Evolutionary conservation across 2,113 vertebrate genomes (phyloP), one percentile per base, ranked within the genome.

Genomic region (Corythaixoides concolor): DNA sequence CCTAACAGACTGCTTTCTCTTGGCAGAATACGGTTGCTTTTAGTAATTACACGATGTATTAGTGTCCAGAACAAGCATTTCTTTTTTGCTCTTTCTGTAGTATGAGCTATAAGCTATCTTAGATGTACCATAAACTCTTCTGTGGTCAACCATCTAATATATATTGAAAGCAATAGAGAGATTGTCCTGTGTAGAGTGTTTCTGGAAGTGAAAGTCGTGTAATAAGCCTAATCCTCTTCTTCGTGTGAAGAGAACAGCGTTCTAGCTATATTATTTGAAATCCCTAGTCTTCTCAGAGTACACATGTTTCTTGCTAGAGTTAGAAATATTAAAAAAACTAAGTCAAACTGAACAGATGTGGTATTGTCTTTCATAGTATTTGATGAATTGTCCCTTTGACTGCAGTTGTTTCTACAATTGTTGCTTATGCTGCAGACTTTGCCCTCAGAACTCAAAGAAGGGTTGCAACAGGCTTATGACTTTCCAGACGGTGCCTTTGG

Each of bases 1-100:
- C 87, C 72, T 78, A 87, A 79, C 24, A 95, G 39, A 32, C 39
- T 75, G 26, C 66, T 95, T 94, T 73, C 69, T 87, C 73, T 93
- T 87, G 77, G 50, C 56, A 60, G 33, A 81, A 20, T 55, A 27
- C 35, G 45, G 62, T 89, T 93, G 69, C 50, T 90, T 86, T 90
- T 67, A 73, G 19, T 90, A 83, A 74, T 92, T 59, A 47, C 22
- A 43, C 23, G 28, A 63, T 69, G n/a, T 74, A 20, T 67, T 83
- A 15, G 43, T 67, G 47, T 75, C 63, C n/a, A 74, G 75, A 95
- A 63, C 26, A 93, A 88, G 63, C 35, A 27, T 64, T 93, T 75
- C 12, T 85, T 87, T 76, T 52, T 89, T 89, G 11, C 15, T 1
- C 6, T 75, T 94, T 88, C 43, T 78, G 24, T 85, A 39, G 16